Evolutionary conservation across 2,888 invertebrate genomes (phyloP).

Genomic region (Steinernema carpocapsae): DNA sequence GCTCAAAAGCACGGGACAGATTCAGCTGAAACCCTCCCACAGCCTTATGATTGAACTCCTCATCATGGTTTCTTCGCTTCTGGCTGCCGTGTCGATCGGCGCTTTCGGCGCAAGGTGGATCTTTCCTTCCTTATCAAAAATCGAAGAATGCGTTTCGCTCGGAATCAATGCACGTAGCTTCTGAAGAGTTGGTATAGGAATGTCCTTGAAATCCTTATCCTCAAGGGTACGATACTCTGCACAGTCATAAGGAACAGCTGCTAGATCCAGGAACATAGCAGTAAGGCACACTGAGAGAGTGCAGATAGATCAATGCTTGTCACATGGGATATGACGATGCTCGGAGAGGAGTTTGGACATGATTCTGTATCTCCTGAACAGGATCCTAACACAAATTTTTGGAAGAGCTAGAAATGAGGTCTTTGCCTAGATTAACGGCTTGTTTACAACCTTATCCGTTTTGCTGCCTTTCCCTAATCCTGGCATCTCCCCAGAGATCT

Average conservation of each 20-base stretch:
- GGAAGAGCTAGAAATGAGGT: too few species aligned
- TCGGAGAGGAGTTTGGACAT: neutral
- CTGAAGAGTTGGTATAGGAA: neutral
- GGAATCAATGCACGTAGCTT: neutral
- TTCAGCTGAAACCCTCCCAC: neutral
- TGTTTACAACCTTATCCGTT: too few species aligned
- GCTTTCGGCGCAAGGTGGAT: neutral
- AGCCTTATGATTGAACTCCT: neutral
- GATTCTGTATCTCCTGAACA: neutral
- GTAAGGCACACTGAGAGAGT: neutral
- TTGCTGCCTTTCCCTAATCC: too few species aligned
- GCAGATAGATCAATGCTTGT: neutral
- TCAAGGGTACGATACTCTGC: neutral
- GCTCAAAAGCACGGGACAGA: neutral
- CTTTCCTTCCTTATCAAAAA: too few species aligned
- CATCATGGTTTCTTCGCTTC: neutral
- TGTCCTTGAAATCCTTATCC: neutral
- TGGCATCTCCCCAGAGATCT: too few species aligned
- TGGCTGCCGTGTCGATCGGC: neutral
- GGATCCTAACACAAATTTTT: too few species aligned
- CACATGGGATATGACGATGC: neutral
- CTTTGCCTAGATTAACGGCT: too few species aligned
- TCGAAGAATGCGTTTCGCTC: neutral
- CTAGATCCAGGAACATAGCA: neutral
- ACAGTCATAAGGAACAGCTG: neutral